Base-by-base conservation (phyloP, 1,140 invertebrate genomes). In the Phenacoccus solenopsis region DNA sequence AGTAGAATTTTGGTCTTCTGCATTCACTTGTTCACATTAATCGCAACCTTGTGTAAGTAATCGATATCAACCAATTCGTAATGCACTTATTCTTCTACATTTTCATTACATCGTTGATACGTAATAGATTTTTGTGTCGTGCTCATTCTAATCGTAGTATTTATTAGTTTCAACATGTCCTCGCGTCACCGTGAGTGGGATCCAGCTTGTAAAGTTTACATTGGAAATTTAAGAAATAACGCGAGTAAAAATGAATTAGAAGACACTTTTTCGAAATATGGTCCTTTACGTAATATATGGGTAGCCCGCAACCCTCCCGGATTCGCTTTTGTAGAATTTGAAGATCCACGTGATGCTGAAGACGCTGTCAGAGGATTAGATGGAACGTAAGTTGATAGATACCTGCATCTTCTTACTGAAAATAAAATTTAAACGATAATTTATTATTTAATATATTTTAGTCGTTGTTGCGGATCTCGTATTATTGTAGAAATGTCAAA, bases 251-350 rank as follows among this genome's bases (percentile, higher is more conserved):
- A 91, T 78, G 92, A 94, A 80, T 89, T 94, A 72, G 92, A 95
- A 80, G 90, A 88, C 78, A 87, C 91, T 16, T 98, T 98, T 78
- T 87, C 87, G 72, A 95, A 96, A 81, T 98, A 94, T 82, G 96
- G 96, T 0, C 90, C 91, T 25, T 83, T 98, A 71, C 86, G 91
- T 77, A 98, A 97, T 82, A 94, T 98, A 13, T 98, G 96, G 96
- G 95, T 99, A 22, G 95, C 96, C 0, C 81, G 91, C 76, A 94
- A 94, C 79, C 93, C 93, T 30, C 93, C 92, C 16, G 91, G 96
- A 7, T 98, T 98, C 82, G 96, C 94, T 16, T 98, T 98, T 82
- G 90, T 99, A 16, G 96, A 99, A 81, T 99, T 93, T 82, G 96
- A 98, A 81, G 96, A 98, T 79, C 86, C 91, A 3, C 84, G 96